Evolutionary conservation across 2,113 vertebrate genomes (phyloP).

Genomic region (Aviceda subcristata): DNA sequence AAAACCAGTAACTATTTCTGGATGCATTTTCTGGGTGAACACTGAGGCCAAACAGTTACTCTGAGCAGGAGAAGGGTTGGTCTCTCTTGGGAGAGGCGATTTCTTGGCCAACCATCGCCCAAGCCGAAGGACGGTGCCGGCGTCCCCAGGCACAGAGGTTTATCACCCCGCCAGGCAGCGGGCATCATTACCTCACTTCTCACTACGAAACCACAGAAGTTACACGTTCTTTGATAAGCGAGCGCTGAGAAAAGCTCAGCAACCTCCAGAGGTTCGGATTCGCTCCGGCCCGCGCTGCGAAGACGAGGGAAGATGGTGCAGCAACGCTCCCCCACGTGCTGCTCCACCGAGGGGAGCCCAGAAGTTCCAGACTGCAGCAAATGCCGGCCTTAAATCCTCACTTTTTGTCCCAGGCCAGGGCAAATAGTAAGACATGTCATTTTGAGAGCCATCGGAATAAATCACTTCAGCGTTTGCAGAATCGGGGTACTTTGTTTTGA

Average conservation of each 20-base stretch:
- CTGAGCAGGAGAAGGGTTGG: neutral
- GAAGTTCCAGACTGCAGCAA: neutral
- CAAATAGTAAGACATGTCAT: neutral
- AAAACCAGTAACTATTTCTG: neutral
- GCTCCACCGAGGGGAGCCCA: neutral
- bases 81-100: neutral
- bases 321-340: accelerated
- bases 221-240: neutral
- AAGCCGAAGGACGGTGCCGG: neutral
- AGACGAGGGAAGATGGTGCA: neutral
- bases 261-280: neutral
- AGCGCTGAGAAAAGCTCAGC: neutral
- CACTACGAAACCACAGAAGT: neutral
- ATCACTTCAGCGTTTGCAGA: neutral
- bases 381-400: neutral
- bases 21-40: neutral
- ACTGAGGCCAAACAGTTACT: neutral
- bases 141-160: accelerated
- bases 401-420: neutral
- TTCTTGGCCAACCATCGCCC: neutral
- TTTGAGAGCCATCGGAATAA: neutral
- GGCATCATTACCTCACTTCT: neutral
- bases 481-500: neutral
- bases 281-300: neutral
- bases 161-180: neutral